Evolutionary conservation across 2,888 invertebrate genomes (phyloP), one percentile per base, ranked within the genome.

Genomic region (Anoncus sp.): DNA sequence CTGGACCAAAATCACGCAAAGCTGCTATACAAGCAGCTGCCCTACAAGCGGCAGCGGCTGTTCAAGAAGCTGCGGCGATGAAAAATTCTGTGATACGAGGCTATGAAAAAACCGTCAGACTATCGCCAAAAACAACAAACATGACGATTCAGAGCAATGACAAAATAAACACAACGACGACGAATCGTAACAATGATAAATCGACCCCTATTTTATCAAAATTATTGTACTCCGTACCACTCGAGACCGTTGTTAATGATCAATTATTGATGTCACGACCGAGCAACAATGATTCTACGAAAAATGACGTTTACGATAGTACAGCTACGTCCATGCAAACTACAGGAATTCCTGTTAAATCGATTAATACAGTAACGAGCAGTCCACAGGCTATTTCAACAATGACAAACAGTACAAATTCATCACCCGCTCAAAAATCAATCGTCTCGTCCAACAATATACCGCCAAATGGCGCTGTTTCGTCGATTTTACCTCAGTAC

Each of bases 181-280:
- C n/a, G 27, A 60, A 22, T 14, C 27, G 31, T 16, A 40, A 6
- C 22, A 22, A 59, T 9, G 57, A 59, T 16, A 31, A 5, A 53
- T 31, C n/a, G 3, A 53, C 5, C 3, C n/a, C 16, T 3, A 1
- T 14, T 9, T 4, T 9, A 10, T 49, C 63, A 16, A 43, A 40
- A 16, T 55, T 71, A 35, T 63, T 47, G 4, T 72, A 63, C 16
- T 55, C 72, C 47, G 38, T 72, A 0, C 45, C 72, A 0, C 53
- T 72, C 12, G 72, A 72, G 45, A 18, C 20, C 2, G 72, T 72
- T 20, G 38, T 72, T 10, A 72, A 72, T n/a, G 72, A 72, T 14
- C 18, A 40, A 16, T 65, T 72, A 7, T 57, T 63, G 3, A 16
- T 55, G 1, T 62, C 60, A 10, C 51, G 31, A n/a, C 14, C 55